phyloP scores from a whole-genome alignment of 2,797 vertebrate genomes.

The Cheirogaleus major region DNA sequence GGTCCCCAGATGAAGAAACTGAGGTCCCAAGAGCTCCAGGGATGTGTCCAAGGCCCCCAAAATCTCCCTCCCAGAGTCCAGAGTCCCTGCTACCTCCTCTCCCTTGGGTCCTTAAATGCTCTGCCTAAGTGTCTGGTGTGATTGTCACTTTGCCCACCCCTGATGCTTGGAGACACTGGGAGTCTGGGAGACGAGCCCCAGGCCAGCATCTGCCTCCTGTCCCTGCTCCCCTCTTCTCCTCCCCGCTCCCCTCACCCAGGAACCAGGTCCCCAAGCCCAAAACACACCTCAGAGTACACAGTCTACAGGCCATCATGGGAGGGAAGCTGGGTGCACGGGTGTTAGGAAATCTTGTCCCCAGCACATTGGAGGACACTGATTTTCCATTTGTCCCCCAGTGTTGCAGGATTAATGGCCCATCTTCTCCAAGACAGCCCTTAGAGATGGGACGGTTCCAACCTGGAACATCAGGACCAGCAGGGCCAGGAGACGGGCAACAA shows the following conservation, averaged over 20 bases:
- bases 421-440: neutral
- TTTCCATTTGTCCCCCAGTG: neutral
- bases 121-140: too few species aligned
- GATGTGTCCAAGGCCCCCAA: neutral
- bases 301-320: neutral
- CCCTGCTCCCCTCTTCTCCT: neutral
- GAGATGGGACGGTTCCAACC: accelerated
- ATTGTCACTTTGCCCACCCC: neutral
- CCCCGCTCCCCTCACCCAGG: neutral
- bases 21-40: neutral
- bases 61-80: neutral
- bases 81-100: accelerated
- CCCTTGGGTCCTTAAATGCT: accelerated
- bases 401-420: neutral
- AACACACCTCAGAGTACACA: accelerated
- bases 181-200: accelerated
- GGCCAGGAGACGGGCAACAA: neutral
- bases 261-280: too few species aligned
- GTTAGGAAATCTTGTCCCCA: neutral
- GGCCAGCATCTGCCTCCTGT: neutral
- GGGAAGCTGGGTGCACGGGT: accelerated
- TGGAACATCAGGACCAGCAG: too few species aligned
- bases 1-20: neutral
- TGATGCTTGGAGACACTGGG: accelerated
- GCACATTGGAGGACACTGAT: accelerated